Percentiles rank a stretch among this genome's conserved stretches.
These are phyloP conservation scores for Euclidia mi DNA, from an alignment of 2,888 invertebrate genomes.

Conservation along the genomic window DNA sequence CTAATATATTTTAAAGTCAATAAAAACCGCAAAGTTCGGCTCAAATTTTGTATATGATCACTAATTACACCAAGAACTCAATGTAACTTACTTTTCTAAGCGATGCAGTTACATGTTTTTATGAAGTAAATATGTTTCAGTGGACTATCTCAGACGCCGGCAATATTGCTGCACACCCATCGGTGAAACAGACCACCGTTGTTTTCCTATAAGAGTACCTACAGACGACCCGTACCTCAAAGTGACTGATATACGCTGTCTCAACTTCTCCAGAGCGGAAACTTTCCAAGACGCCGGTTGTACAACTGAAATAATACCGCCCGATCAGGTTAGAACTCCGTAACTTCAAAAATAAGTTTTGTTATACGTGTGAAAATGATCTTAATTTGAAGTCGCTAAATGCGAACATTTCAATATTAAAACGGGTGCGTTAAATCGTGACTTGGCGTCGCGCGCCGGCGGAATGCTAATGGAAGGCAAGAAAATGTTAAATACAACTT, in stretches of 20 bases:
- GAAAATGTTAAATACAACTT: slow-evolving; percentile 21
- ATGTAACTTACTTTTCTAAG: too few species aligned
- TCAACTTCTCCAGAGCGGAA: slow-evolving; percentile 80
- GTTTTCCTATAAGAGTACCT: slow-evolving; percentile 74
- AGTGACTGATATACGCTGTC: slow-evolving; percentile 77
- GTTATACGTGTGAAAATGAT: slow-evolving; percentile 59
- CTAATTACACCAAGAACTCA: too few species aligned
- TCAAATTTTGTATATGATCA: too few species aligned
- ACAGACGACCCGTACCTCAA: slow-evolving; percentile 78
- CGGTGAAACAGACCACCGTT: slow-evolving; percentile 65
- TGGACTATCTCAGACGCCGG: slow-evolving; percentile 67
- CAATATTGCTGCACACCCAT: slow-evolving; percentile 68
- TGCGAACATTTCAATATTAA: slow-evolving; percentile 56
- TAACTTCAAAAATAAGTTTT: slow-evolving; percentile 39
- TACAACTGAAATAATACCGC: slow-evolving; percentile 65
- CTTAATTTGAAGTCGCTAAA: slow-evolving; percentile 51
- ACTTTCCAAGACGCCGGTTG: slow-evolving; percentile 80
- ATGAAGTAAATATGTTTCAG: slow-evolving; percentile 57
- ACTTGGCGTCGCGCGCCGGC: slow-evolving; percentile 47
- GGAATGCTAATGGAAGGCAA: slow-evolving; percentile 51
- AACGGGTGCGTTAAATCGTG: slow-evolving; percentile 57
- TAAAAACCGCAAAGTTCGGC: too few species aligned
- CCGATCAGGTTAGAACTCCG: slow-evolving; percentile 69
- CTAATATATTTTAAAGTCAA: too few species aligned
- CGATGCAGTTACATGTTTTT: too few species aligned